Conservation (phyloP, 2,888 invertebrate species). For the Pachliopta kotzebuea region DNA sequence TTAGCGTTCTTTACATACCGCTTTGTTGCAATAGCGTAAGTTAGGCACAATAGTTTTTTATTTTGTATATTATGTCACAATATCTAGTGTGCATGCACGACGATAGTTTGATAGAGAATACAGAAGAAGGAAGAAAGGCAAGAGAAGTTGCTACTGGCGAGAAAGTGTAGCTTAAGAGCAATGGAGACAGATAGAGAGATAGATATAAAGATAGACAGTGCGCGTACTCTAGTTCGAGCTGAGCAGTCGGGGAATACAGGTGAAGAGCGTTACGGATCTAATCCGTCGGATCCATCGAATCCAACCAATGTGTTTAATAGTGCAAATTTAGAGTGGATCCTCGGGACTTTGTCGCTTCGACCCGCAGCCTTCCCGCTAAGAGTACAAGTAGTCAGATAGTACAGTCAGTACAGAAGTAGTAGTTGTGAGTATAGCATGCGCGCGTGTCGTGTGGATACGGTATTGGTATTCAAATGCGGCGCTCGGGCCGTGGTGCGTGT, state of each 20-base stretch:
- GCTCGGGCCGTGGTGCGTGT: slow-evolving; percentile 75
- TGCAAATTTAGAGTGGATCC: slow-evolving; percentile 61
- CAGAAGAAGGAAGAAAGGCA: slow-evolving; percentile 75
- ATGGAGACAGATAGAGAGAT: slow-evolving; percentile 75
- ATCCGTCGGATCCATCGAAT: slow-evolving; percentile 64
- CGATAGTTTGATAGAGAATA: slow-evolving; percentile 75
- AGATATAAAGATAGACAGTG: slow-evolving; percentile 70
- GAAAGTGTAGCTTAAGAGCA: slow-evolving; percentile 74
- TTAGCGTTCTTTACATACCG: slow-evolving; percentile 66
- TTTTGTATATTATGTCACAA: slow-evolving; percentile 76
- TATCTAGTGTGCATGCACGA: slow-evolving; percentile 81
- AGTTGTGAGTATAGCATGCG: slow-evolving; percentile 78
- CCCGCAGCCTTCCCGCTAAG: slow-evolving; percentile 72
- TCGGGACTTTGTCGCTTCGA: slow-evolving; percentile 64
- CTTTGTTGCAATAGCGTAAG: slow-evolving; percentile 70
- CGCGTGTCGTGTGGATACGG: slow-evolving; percentile 79
- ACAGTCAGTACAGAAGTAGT: slow-evolving; percentile 72
- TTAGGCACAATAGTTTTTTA: slow-evolving; percentile 71
- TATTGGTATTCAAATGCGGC: slow-evolving; percentile 88
- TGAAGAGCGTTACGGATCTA: slow-evolving; percentile 62
- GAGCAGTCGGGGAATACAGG: slow-evolving; percentile 71
- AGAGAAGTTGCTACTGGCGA: slow-evolving; percentile 75
- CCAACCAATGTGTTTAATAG: slow-evolving; percentile 43
- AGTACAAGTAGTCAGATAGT: slow-evolving; percentile 71
- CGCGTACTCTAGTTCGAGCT: slow-evolving; percentile 75